Evolutionary conservation across 2,888 invertebrate genomes (phyloP).

Genomic region (Neria commutata): DNA sequence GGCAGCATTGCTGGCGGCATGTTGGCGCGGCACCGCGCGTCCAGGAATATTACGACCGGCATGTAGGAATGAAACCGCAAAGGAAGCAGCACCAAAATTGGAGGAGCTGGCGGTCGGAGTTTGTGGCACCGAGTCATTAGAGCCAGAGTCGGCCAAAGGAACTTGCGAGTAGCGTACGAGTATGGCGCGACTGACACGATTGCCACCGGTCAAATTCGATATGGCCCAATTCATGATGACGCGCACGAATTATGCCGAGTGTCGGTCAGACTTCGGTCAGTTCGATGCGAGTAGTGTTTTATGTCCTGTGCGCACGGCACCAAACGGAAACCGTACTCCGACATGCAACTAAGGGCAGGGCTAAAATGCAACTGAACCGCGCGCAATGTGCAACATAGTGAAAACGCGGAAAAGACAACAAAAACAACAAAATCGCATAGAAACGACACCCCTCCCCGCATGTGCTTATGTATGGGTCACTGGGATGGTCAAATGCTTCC

Average conservation of each 20-base stretch:
- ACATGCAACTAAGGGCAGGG: slow-evolving; percentile 23
- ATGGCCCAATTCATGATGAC: slow-evolving; percentile 60
- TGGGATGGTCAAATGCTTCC: too few species aligned
- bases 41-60: slow-evolving; percentile 50
- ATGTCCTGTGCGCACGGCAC: neutral
- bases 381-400: slow-evolving; percentile 13
- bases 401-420: slow-evolving; percentile 15
- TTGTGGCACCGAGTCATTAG: slow-evolving; percentile 44
- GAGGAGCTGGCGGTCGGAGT: slow-evolving; percentile 43
- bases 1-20: slow-evolving; percentile 12
- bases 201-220: slow-evolving; percentile 60
- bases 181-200: slow-evolving; percentile 61
- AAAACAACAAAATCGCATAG: neutral
- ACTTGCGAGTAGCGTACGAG: slow-evolving; percentile 60
- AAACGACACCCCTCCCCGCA: too few species aligned
- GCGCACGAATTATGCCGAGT: neutral
- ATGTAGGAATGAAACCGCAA: slow-evolving; percentile 50
- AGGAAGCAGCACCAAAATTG: slow-evolving; percentile 42
- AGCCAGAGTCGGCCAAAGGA: slow-evolving; percentile 49
- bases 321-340: neutral
- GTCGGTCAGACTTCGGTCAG: slow-evolving; percentile 8
- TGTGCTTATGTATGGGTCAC: too few species aligned
- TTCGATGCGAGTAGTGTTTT: neutral
- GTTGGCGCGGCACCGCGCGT: slow-evolving; percentile 45
- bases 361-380: slow-evolving; percentile 38